These are phyloP conservation scores for Chrosomus eos DNA, from an alignment of 2,797 vertebrate genomes.

Conservation along the genomic window DNA sequence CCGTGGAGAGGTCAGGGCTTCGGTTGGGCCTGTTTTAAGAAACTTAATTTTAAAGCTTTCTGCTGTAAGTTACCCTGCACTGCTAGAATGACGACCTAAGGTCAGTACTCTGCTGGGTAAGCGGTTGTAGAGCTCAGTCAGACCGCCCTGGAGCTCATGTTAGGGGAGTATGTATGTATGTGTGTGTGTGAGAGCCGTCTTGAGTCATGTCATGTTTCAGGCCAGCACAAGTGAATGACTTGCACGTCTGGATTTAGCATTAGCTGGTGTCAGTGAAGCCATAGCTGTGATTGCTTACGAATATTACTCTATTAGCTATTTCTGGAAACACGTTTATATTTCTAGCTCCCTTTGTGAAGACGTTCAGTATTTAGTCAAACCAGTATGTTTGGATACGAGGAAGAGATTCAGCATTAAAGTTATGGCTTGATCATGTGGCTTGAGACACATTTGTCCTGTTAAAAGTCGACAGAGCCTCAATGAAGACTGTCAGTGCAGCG, in stretches of 20 bases:
- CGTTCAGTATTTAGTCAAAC: not conserved
- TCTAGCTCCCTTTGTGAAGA: not conserved
- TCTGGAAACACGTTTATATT: constrained; percentile 5
- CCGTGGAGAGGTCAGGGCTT: constrained; percentile 74
- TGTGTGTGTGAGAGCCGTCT: constrained; percentile 46
- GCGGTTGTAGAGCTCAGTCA: not conserved
- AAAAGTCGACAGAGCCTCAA: not conserved
- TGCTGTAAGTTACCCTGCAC: not conserved
- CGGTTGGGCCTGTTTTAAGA: constrained; percentile 15
- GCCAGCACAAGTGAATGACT: constrained; percentile 62
- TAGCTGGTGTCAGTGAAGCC: constrained; percentile 40
- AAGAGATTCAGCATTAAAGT: constrained; percentile 21
- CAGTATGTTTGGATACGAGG: constrained; percentile 13
- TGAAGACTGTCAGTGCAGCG: too few species aligned
- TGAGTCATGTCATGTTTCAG: constrained; percentile 53
- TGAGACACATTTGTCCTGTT: constrained; percentile 15
- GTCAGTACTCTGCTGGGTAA: not conserved
- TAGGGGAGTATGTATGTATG: constrained; percentile 31
- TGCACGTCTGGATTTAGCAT: constrained; percentile 62
- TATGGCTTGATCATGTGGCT: constrained; percentile 25
- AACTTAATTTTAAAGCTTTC: constrained; percentile 8
- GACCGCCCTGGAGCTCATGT: constrained; percentile 34
- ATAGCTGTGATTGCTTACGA: constrained; percentile 25
- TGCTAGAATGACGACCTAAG: not conserved
- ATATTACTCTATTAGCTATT: not conserved